These are phyloP conservation scores for Philereme transversata DNA, from an alignment of 2,888 invertebrate genomes.

Conservation along the genomic window DNA sequence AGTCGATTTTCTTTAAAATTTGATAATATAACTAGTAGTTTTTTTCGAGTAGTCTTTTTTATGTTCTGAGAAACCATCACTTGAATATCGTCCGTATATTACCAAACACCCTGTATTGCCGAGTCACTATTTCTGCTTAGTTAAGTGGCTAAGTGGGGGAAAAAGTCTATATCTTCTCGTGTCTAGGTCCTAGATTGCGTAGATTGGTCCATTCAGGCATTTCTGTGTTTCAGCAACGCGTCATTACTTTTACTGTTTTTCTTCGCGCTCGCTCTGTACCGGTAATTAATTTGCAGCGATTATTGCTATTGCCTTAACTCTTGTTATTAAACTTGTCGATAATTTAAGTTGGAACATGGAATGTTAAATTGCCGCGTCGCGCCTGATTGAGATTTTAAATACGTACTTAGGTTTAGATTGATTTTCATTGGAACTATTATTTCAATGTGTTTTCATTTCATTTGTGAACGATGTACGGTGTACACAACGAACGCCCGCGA, in stretches of 20 bases:
- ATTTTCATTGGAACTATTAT: constrained; percentile 64
- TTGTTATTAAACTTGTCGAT: constrained; percentile 81
- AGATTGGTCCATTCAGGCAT: constrained; percentile 43
- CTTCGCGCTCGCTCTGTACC: constrained; percentile 64
- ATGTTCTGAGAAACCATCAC: no score
- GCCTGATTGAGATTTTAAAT: constrained; percentile 67
- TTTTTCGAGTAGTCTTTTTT: no score
- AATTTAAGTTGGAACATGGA: constrained; percentile 78
- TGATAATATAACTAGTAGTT: no score
- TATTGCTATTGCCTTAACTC: constrained; percentile 73
- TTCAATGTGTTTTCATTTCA: constrained; percentile 59
- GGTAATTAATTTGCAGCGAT: constrained; percentile 77
- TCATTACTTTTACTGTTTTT: constrained; percentile 70
- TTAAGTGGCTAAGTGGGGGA: no score
- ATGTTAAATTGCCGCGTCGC: constrained; percentile 74
- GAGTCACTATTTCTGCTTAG: no score
- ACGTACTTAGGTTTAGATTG: constrained; percentile 63
- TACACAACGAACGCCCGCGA: constrained; percentile 57
- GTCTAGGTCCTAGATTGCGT: constrained; percentile 46
- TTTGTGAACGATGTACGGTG: constrained; percentile 66
- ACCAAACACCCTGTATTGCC: no score
- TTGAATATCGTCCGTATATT: no score
- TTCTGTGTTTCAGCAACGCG: constrained; percentile 54
- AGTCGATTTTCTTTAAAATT: no score
- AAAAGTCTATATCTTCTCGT: no score